These are phyloP conservation scores for Champsocephalus gunnari DNA, from an alignment of 2,797 vertebrate genomes.

Conservation along the genomic window DNA sequence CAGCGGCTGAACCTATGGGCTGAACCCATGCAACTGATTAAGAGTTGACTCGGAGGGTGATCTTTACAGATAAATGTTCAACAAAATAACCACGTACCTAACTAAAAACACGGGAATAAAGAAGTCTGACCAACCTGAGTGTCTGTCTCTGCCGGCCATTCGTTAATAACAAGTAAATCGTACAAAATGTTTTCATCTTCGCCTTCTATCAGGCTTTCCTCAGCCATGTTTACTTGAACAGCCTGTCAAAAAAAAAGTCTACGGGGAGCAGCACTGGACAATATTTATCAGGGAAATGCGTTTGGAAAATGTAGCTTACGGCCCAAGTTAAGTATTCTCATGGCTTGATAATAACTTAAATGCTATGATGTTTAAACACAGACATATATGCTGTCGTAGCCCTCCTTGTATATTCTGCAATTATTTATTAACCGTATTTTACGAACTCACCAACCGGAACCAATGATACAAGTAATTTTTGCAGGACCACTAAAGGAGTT, in stretches of 20 bases:
- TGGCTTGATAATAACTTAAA: rapidly evolving
- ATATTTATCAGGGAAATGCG: neutral
- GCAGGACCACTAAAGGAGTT: constrained; percentile 16
- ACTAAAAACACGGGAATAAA: neutral
- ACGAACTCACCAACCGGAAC: constrained; percentile 49
- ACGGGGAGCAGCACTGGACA: constrained; percentile 80
- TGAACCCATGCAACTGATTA: constrained; percentile 6
- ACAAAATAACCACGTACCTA: constrained; percentile 45
- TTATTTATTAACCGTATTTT: neutral
- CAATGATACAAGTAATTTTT: neutral
- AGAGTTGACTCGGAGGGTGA: neutral
- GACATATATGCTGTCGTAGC: rapidly evolving
- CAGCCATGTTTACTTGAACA: constrained; percentile 86
- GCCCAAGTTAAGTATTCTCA: rapidly evolving
- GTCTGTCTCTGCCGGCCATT: constrained; percentile 95
- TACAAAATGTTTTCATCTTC: constrained; percentile 97
- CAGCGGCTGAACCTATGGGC: neutral
- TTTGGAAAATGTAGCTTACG: neutral
- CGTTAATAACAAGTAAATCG: constrained; percentile 93
- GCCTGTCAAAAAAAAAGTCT: constrained; percentile 64
- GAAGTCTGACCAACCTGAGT: constrained; percentile 87
- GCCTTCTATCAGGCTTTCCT: constrained; percentile 64
- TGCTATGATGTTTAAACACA: rapidly evolving
- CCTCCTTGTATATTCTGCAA: rapidly evolving
- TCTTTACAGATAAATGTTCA: neutral